Conservation (phyloP, 2,797 vertebrate species). For the Premnoplex brunnescens region DNA sequence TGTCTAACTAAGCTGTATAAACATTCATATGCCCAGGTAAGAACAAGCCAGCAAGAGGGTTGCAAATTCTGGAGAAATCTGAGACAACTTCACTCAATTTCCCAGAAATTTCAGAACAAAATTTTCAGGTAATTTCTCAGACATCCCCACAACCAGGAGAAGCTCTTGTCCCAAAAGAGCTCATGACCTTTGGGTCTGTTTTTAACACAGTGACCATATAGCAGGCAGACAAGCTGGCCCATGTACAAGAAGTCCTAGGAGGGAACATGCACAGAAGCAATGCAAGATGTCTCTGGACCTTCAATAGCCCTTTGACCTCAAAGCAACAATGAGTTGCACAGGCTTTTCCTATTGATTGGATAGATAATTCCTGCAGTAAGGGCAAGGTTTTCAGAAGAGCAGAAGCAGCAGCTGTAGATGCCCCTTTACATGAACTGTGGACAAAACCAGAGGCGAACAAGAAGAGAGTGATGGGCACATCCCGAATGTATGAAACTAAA, state of each 20-base stretch:
- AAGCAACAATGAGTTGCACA: neutral
- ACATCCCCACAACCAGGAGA: neutral
- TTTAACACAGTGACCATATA: neutral
- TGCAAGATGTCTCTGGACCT: neutral
- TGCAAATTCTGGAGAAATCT: neutral
- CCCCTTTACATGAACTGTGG: neutral
- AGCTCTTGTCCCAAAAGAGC: neutral
- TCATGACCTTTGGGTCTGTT: neutral
- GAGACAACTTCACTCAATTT: neutral
- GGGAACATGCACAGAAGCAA: accelerated
- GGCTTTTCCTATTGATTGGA: neutral
- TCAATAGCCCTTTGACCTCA: neutral
- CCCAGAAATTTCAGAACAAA: neutral
- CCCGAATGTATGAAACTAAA: neutral
- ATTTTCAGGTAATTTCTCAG: neutral
- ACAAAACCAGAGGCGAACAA: neutral
- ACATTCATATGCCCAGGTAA: neutral
- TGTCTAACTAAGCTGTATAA: neutral
- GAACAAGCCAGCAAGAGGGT: neutral
- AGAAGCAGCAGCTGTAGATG: neutral
- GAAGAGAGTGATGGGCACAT: neutral
- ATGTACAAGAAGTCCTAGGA: neutral
- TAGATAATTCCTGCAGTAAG: neutral
- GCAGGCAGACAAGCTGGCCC: neutral
- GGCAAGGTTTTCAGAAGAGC: neutral